phyloP scores from a whole-genome alignment of 2,113 vertebrate species.

The Cinclus mexicanus region DNA sequence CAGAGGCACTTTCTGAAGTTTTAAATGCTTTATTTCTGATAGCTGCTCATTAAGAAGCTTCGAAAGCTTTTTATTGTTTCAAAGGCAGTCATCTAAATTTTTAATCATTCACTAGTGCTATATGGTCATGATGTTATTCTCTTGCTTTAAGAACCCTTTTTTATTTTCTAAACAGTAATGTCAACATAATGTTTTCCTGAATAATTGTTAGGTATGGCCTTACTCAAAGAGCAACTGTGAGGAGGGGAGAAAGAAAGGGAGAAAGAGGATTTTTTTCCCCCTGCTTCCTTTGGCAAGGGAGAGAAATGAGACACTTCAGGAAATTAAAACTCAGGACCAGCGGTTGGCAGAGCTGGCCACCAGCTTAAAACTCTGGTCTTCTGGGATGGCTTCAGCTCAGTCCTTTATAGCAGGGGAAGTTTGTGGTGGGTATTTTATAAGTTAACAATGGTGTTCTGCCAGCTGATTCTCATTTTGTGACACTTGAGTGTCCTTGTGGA shows the following conservation, averaged over 20 bases:
- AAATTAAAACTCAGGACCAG: not conserved
- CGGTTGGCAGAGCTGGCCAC: not conserved
- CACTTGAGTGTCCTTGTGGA: not conserved
- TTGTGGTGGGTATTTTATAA: not conserved
- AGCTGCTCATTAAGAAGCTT: slow-evolving; percentile 90
- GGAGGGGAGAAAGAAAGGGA: not conserved
- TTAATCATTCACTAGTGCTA: slow-evolving; percentile 86
- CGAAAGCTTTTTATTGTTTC: slow-evolving; percentile 88
- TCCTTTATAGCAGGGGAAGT: not conserved
- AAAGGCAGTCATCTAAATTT: slow-evolving; percentile 91
- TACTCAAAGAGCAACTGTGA: slow-evolving; percentile 14
- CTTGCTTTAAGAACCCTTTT: slow-evolving; percentile 57
- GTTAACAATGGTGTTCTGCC: not conserved
- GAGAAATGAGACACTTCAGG: slow-evolving; percentile 16
- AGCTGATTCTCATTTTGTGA: not conserved
- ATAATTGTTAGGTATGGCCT: slow-evolving; percentile 71
- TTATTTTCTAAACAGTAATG: slow-evolving; percentile 76
- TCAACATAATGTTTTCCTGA: slow-evolving; percentile 72
- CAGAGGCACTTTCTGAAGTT: slow-evolving; percentile 85
- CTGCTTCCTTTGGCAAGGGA: slow-evolving; percentile 28
- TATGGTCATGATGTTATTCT: slow-evolving; percentile 78
- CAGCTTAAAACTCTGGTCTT: not conserved
- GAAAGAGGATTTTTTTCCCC: slow-evolving; percentile 24
- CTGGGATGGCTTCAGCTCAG: not conserved
- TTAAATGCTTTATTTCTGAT: slow-evolving; percentile 83